Evolutionary conservation across 2,797 vertebrate genomes (phyloP), one percentile per base, ranked within the genome.

Genomic region (Labroides dimidiatus): DNA sequence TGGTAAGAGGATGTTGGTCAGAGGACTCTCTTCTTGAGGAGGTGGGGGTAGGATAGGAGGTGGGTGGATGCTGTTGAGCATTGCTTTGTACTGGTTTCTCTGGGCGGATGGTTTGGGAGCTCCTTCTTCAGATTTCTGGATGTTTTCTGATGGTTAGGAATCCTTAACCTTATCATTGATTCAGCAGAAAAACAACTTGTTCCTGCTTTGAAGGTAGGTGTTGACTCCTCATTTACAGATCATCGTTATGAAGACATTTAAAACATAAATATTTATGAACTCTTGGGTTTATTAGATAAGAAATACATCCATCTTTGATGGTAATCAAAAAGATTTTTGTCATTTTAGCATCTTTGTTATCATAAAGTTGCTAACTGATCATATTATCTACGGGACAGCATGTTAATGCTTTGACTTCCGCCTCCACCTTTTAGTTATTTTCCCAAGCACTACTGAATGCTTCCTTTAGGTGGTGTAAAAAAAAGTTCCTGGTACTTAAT

Each of bases 171-270:
- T 50, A 0, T 58, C 41, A 5, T 17, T 20, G 20, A 42, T 43
- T 61, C 39, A 48, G 67, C 51, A 36, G 11, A 45, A 41, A 39
- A 16, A 48, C 21, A 66, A 23, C 15, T 55, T 62, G 17, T 57
- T 68, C 48, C 65, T 58, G 39, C 66, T 55, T 68, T 7, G 7
- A 76, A 82, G 89, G 90, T 92, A 82, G 61, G 90, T 82, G 61
- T 53, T 64, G 7, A 20, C 37, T 73, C 1, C 21, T 57, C 58
- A 17, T 60, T 72, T 60, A 50, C 8, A 30, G 27, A 17, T 45
- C 20, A n/a, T 12, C 24, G 24, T 24, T 39, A n/a, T 14, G 6
- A 19, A 11, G 17, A 13, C 7, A 20, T 5, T 23, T 8, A 33
- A 4, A 27, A 27, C 6, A 27, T 6, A 27, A 3, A 6, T 27